Evolutionary conservation across 2,888 invertebrate genomes (phyloP), one percentile per base, ranked within the genome.

Genomic region (Drosophila emarginata): DNA sequence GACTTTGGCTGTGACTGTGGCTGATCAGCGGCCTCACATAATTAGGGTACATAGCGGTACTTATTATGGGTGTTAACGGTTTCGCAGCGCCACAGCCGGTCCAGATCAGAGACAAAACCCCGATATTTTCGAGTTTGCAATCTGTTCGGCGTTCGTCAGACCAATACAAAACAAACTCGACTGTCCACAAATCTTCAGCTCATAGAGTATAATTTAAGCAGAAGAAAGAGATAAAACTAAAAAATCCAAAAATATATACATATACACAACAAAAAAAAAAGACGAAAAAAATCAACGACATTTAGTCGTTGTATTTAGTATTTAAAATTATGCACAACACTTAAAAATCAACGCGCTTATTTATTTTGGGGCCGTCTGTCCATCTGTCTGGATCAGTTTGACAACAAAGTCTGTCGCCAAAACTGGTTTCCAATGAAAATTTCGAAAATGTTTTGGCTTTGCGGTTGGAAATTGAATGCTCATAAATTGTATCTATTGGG

Each of bases 1-100:
- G 32, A 32, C 32, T 56, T 32, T 11, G 32, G 11, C 11, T 32
- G 1, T 0, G 11, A 32, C 32, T 32, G 32, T 32, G 9, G 32
- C 32, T 32, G 32, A 32, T 32, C 32, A 32, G 32, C 32, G 59
- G 76, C 61, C 74, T 63, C 74, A 73, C 62, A 80, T 88, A 89
- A 89, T 89, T 89, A 78, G 89, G 90, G 77, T 90, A 89, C 73
- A 79, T 89, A 89, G 89, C 89, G 90, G 89, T 89, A 90, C 89
- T 89, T 89, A 86, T 84, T 83, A 85, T 87, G 80, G 86, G 77
- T 87, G 85, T 81, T 90, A 89, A 90, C 89, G 90, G 89, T 90
- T 87, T 88, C 78, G 78, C 81, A 79, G 89, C 84, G 79, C 77
- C 79, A 76, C 37, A 52, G 61, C 64, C 76, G 72, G 64, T 11